Conservation (phyloP, 2,113 vertebrate genomes). For the Choloepus hoffmanni region DNA sequence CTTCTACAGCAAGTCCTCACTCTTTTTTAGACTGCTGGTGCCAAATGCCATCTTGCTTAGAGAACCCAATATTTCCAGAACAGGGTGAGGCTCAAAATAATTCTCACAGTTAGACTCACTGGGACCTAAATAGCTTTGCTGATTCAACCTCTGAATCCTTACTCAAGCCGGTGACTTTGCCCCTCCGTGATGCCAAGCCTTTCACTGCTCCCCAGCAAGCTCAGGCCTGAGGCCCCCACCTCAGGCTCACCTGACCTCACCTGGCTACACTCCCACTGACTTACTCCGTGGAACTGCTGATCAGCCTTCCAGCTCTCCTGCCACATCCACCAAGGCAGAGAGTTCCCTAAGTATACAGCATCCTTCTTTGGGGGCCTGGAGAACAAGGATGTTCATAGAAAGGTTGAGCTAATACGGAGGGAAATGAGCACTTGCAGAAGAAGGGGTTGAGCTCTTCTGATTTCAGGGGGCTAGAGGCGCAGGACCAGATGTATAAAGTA, state of each 20-base stretch:
- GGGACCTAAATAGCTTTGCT: conserved; percentile 77
- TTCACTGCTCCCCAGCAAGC: neutral
- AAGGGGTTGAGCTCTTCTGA: neutral
- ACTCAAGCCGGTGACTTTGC: conserved; percentile 41
- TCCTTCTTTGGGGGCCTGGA: neutral
- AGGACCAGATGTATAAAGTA: neutral
- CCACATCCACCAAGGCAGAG: neutral
- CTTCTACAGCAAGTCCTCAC: neutral
- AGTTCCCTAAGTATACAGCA: neutral
- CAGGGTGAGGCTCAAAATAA: conserved; percentile 73
- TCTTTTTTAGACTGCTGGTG: conserved; percentile 37
- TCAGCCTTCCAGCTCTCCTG: neutral
- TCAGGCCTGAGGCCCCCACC: neutral
- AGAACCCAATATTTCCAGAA: conserved; percentile 53
- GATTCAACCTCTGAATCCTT: conserved; percentile 70
- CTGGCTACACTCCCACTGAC: neutral
- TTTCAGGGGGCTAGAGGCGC: fast-evolving
- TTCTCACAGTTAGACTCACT: conserved; percentile 69
- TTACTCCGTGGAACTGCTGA: neutral
- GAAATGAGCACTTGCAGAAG: neutral
- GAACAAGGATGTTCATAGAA: neutral
- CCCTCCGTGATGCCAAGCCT: neutral
- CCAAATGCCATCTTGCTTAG: conserved; percentile 69
- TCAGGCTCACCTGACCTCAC: neutral
- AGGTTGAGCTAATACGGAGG: neutral